A percentile compares a stretch with the other conserved stretches of the same genome.
Evolutionary conservation across 2,113 vertebrate species (phyloP).

Genomic region (Lampris megalopsis): DNA sequence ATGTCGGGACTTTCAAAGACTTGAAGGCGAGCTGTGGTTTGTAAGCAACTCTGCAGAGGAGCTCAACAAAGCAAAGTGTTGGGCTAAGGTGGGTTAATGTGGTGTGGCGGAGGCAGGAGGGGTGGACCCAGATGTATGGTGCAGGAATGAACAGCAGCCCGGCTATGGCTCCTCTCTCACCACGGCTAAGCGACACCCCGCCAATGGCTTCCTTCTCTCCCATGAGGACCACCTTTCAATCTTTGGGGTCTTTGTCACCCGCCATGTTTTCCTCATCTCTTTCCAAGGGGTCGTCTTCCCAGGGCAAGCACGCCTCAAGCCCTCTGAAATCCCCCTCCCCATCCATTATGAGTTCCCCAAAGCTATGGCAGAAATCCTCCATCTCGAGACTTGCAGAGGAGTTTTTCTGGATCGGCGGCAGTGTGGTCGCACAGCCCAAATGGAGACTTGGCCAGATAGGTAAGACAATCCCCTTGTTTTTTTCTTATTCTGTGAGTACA

Average conservation of each 20-base stretch:
- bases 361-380: slow-evolving; percentile 81
- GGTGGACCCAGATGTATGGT: slow-evolving; percentile 51
- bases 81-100: slow-evolving; percentile 34
- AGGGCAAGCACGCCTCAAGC: slow-evolving; percentile 22
- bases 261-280: slow-evolving; percentile 55
- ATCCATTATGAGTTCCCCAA: slow-evolving; percentile 79
- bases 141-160: slow-evolving; percentile 72
- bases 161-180: slow-evolving; percentile 71
- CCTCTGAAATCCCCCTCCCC: slow-evolving; percentile 40
- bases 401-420: slow-evolving; percentile 93
- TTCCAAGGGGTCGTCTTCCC: slow-evolving; percentile 17
- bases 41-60: slow-evolving; percentile 15
- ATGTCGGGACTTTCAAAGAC: slow-evolving; percentile 9
- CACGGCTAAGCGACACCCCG: slow-evolving; percentile 47
- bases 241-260: slow-evolving; percentile 65
- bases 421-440: slow-evolving; percentile 83
- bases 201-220: slow-evolving; percentile 44
- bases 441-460: slow-evolving; percentile 90
- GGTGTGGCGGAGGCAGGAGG: slow-evolving; percentile 54
- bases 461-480: slow-evolving; percentile 73
- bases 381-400: slow-evolving; percentile 88
- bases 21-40: slow-evolving; percentile 1
- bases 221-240: slow-evolving; percentile 60
- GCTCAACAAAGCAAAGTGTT: slow-evolving; percentile 19
- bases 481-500: background rate